phyloP scores from a whole-genome alignment of 2,113 vertebrate species.

The Gyps fulvus region DNA sequence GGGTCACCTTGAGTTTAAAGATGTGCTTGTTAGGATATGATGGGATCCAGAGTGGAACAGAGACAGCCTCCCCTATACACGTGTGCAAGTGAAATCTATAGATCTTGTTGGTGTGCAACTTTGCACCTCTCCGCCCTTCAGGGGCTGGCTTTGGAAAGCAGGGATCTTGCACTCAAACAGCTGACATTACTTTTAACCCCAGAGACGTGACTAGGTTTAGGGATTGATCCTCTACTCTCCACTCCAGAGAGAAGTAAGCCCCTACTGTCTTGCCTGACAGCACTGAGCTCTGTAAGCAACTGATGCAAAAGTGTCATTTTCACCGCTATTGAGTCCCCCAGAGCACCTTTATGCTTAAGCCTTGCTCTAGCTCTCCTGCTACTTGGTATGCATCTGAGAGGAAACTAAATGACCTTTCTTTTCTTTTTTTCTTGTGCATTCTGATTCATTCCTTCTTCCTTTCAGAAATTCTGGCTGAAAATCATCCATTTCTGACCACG shows the following conservation, averaged over 20 bases:
- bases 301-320: not conserved
- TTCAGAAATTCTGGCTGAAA: not conserved
- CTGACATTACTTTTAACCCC: not conserved
- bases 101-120: not conserved
- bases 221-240: not conserved
- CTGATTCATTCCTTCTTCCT: not conserved
- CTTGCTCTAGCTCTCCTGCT: not conserved
- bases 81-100: not conserved
- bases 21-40: slow-evolving; percentile 21
- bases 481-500: not conserved
- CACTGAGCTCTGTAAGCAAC: not conserved
- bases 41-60: not conserved
- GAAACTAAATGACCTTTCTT: not conserved
- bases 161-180: not conserved
- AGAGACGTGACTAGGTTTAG: not conserved
- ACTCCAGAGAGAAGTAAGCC: not conserved
- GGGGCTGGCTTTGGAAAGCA: not conserved
- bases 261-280: not conserved
- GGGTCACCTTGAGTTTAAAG: slow-evolving; percentile 54
- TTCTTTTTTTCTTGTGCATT: not conserved
- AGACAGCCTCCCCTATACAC: not conserved
- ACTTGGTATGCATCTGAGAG: not conserved
- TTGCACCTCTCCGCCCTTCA: not conserved
- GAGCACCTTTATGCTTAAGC: not conserved
- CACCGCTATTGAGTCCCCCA: not conserved